Evolutionary conservation across 2,113 vertebrate species (phyloP).

Genomic region (Dasypus novemcinctus): DNA sequence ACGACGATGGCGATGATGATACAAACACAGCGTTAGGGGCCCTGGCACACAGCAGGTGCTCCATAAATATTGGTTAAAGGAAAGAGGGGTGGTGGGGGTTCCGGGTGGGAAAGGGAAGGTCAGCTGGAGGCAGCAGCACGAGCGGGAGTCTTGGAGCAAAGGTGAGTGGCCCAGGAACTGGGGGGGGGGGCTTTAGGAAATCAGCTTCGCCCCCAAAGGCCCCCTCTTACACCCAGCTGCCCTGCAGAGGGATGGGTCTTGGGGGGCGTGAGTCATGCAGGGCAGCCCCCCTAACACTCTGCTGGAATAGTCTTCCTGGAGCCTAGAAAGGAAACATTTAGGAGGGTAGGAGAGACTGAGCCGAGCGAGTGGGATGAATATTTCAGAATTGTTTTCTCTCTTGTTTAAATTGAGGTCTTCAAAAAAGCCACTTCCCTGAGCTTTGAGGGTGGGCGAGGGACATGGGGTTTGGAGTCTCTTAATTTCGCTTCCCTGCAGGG

Average conservation of each 20-base stretch:
- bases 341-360: neutral
- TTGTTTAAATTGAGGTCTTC: neutral
- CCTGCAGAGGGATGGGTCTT: neutral
- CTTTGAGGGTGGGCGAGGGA: neutral
- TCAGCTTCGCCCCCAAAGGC: neutral
- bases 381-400: neutral
- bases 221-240: neutral
- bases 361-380: rapidly evolving
- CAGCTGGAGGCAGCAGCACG: neutral
- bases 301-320: neutral
- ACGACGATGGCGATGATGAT: too few relatives aligned
- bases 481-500: neutral
- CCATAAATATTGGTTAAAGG: neutral
- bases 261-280: neutral
- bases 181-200: too few relatives aligned
- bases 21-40: neutral
- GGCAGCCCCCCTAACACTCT: neutral
- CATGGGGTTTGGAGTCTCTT: neutral
- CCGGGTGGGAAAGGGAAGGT: neutral
- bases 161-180: neutral
- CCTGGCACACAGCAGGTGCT: neutral
- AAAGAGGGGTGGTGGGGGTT: neutral
- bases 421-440: neutral
- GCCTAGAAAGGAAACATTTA: neutral
- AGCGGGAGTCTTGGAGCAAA: neutral